Conservation (phyloP, 2,797 vertebrate genomes). For the Amniataba percoides region DNA sequence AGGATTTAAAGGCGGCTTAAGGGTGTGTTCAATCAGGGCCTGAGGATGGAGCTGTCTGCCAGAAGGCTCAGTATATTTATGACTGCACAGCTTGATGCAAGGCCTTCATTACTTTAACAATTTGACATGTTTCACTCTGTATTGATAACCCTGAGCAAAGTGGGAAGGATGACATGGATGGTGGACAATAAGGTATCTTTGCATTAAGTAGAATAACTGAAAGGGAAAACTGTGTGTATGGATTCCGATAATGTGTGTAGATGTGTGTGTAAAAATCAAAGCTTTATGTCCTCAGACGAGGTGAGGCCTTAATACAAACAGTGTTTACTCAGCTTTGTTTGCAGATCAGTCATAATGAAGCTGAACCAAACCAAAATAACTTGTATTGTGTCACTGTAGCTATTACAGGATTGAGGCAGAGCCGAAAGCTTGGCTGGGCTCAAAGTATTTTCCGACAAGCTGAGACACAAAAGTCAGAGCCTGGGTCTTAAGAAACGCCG, state of each 20-base stretch:
- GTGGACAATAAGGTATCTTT: not conserved
- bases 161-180: not conserved
- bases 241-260: not conserved
- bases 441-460: constrained; percentile 6
- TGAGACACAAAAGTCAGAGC: constrained; percentile 14
- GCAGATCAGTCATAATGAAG: constrained; percentile 2
- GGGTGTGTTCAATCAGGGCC: too few species aligned
- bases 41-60: too few species aligned
- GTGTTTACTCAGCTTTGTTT: not conserved
- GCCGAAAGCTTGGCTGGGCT: constrained; percentile 6
- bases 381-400: not conserved
- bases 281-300: not conserved
- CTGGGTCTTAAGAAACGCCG: constrained; percentile 6
- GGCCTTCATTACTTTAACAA: too few species aligned
- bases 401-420: not conserved
- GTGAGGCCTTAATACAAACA: not conserved
- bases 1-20: too few species aligned
- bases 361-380: constrained; percentile 2
- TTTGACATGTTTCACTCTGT: not conserved
- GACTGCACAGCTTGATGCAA: too few species aligned
- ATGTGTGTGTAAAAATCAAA: not conserved
- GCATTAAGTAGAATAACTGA: not conserved
- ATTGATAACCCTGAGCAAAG: not conserved
- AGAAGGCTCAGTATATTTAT: too few species aligned
- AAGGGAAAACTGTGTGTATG: not conserved